Evolutionary conservation across 92 coral and sea anemone genomes (phyloP).

Genomic region (Palythoa heliodiscus): DNA sequence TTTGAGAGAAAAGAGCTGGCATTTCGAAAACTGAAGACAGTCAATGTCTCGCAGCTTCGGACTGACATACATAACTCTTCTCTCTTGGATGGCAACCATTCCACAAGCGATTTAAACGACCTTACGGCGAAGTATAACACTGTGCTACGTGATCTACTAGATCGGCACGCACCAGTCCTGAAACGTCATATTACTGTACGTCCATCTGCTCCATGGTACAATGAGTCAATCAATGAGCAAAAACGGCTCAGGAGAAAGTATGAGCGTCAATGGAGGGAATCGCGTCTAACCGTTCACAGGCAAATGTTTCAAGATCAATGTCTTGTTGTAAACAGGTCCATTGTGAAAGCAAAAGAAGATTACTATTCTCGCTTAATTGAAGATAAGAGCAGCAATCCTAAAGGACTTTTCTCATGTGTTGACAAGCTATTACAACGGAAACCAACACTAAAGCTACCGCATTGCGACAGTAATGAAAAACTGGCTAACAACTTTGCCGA

Average conservation of each 20-base stretch:
- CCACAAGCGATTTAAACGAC: slow-evolving; percentile 22
- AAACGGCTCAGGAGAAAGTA: slow-evolving; percentile 20
- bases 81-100: slow-evolving; percentile 31
- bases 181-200: slow-evolving; percentile 47
- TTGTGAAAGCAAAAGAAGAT: slow-evolving; percentile 40
- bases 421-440: slow-evolving; percentile 45
- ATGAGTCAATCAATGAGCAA: slow-evolving; percentile 43
- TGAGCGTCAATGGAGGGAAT: slow-evolving; percentile 17
- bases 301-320: slow-evolving; percentile 44
- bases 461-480: slow-evolving; percentile 20
- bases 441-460: slow-evolving; percentile 37
- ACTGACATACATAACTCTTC: slow-evolving; percentile 40
- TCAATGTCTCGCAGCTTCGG: slow-evolving; percentile 25
- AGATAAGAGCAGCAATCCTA: slow-evolving; percentile 44
- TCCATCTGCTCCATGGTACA: slow-evolving; percentile 50
- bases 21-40: slow-evolving; percentile 44
- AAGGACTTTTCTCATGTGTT: slow-evolving; percentile 41
- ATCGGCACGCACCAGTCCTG: slow-evolving; percentile 45
- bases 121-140: slow-evolving; percentile 38
- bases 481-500: slow-evolving; percentile 48
- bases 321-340: slow-evolving; percentile 42
- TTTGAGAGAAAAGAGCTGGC: slow-evolving; percentile 36
- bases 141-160: slow-evolving; percentile 40
- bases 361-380: slow-evolving; percentile 43
- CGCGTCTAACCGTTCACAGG: slow-evolving; percentile 39